phyloP scores from a whole-genome alignment of 2,888 invertebrate species.

The Eupsilia transversa region DNA sequence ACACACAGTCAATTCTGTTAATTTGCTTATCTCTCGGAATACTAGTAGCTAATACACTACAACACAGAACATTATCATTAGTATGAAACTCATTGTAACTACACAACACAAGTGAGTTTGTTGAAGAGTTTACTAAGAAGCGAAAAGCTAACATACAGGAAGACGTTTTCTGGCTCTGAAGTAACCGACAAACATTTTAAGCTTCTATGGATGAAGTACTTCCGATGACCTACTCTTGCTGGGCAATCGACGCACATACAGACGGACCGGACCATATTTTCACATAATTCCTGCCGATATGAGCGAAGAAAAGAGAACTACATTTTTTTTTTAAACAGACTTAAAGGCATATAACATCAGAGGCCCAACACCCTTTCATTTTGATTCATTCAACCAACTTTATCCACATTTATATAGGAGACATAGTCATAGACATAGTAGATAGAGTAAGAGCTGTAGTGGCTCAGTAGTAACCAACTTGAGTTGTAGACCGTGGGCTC shows the following conservation, averaged over 20 bases:
- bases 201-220: background rate
- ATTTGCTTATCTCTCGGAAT: constrained; percentile 38
- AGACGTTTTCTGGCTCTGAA: background rate
- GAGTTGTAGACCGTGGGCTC: background rate
- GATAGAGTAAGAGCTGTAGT: background rate
- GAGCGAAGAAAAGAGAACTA: background rate
- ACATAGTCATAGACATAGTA: background rate
- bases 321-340: no score
- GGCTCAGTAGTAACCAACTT: background rate
- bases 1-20: constrained; percentile 41
- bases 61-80: constrained; percentile 24
- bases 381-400: background rate
- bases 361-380: no score
- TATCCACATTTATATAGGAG: background rate
- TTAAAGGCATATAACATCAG: background rate
- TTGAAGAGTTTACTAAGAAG: constrained; percentile 5
- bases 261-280: background rate
- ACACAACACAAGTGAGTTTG: background rate
- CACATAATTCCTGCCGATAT: background rate
- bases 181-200: background rate
- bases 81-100: constrained; percentile 6
- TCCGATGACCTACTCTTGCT: background rate
- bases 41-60: constrained; percentile 12
- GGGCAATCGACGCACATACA: background rate
- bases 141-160: background rate